A percentile compares a stretch with the other conserved stretches of the same genome.
These are phyloP conservation scores for Andinoacara biseriatus DNA, from an alignment of 2,113 vertebrate species.

Conservation along the genomic window DNA sequence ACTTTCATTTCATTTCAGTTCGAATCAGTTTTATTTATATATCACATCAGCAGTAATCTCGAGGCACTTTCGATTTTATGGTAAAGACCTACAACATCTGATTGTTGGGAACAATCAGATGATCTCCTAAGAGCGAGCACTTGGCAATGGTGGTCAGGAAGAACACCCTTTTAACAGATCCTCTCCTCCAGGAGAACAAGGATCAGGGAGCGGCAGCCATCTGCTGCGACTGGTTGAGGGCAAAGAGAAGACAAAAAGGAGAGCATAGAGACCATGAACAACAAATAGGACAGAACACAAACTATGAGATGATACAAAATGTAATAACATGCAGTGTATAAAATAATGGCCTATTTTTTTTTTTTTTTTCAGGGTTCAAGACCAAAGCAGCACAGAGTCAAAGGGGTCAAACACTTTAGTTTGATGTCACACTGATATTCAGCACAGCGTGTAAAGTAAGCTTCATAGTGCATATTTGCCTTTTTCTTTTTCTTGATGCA, in stretches of 20 bases:
- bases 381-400: neutral
- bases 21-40: neutral
- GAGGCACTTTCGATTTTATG: neutral
- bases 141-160: neutral
- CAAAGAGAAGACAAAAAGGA: neutral
- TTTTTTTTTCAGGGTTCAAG: too few species aligned
- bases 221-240: neutral
- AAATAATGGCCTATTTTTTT: neutral
- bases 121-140: neutral
- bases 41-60: neutral
- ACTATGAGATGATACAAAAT: neutral
- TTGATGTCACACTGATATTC: neutral
- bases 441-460: neutral
- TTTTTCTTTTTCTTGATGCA: constrained; percentile 47
- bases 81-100: neutral
- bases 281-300: neutral
- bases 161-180: neutral
- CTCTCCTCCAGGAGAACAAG: neutral
- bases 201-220: neutral
- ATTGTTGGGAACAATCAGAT: too few species aligned
- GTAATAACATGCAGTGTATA: neutral
- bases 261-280: neutral
- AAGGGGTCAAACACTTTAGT: neutral
- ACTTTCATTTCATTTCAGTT: neutral
- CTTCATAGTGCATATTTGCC: neutral